phyloP scores from a whole-genome alignment of 2,888 invertebrate genomes.

The Microctonus aethiopoides region DNA sequence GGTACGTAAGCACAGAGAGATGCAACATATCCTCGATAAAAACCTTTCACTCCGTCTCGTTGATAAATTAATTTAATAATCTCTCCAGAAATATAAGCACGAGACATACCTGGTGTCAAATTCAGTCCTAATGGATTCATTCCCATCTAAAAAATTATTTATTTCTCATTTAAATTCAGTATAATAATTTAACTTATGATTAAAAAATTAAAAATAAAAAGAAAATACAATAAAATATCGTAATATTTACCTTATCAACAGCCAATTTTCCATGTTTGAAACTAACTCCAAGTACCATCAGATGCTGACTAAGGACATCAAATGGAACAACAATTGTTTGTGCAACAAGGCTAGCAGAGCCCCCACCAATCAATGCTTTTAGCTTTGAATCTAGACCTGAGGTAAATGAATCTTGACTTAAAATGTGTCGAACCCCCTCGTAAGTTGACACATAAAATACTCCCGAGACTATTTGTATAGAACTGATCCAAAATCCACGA shows the following conservation, averaged over 20 bases:
- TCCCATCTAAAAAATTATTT: slow-evolving; percentile 62
- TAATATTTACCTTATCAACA: slow-evolving; percentile 56
- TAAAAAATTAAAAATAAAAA: neutral
- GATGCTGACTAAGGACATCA: slow-evolving; percentile 95
- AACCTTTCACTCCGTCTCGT: slow-evolving; percentile 86
- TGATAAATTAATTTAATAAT: slow-evolving; percentile 83
- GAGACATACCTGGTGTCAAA: slow-evolving; percentile 73
- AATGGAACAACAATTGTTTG: slow-evolving; percentile 97
- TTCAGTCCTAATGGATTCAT: slow-evolving; percentile 83
- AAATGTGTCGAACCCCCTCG: slow-evolving; percentile 86
- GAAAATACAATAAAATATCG: neutral
- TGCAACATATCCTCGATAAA: slow-evolving; percentile 93
- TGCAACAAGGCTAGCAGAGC: slow-evolving; percentile 89
- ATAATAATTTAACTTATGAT: neutral
- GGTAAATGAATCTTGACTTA: slow-evolving; percentile 76
- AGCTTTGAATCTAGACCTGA: slow-evolving; percentile 74
- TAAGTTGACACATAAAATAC: slow-evolving; percentile 95
- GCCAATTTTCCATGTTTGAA: slow-evolving; percentile 58
- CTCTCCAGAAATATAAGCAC: slow-evolving; percentile 77
- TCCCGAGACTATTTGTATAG: slow-evolving; percentile 85
- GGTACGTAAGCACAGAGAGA: slow-evolving; percentile 95
- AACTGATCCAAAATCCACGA: slow-evolving; percentile 94
- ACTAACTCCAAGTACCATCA: slow-evolving; percentile 88
- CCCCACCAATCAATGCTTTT: slow-evolving; percentile 89
- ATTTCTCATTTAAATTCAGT: slow-evolving; percentile 1